Evolutionary conservation across 2,888 invertebrate genomes (phyloP).

Genomic region (Charanyca ferruginea): DNA sequence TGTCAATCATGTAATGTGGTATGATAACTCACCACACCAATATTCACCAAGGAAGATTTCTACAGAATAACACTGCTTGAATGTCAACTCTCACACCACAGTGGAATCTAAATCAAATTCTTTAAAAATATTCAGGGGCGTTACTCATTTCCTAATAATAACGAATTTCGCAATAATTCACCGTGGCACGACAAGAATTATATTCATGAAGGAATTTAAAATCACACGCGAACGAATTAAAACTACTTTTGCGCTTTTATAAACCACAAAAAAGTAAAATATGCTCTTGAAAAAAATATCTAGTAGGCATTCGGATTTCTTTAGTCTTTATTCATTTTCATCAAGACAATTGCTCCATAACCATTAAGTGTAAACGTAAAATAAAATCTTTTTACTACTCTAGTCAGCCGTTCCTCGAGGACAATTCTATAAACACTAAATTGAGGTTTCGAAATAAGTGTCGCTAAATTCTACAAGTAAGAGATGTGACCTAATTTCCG

Average conservation of each 20-base stretch:
- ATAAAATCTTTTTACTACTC: slow-evolving; percentile 44
- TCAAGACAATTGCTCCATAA: slow-evolving; percentile 13
- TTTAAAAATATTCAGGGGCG: slow-evolving; percentile 12
- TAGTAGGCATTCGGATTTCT: background rate
- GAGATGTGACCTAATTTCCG: slow-evolving; percentile 59
- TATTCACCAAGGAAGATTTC: background rate
- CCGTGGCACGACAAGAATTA: slow-evolving; percentile 24
- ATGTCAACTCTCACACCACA: background rate
- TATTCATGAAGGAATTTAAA: slow-evolving; percentile 47
- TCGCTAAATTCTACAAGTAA: slow-evolving; percentile 40
- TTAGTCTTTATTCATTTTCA: slow-evolving; percentile 15
- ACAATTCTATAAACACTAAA: slow-evolving; percentile 58
- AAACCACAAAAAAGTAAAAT: background rate
- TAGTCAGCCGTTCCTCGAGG: slow-evolving; percentile 35
- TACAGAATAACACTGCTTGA: background rate
- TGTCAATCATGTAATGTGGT: too few relatives aligned
- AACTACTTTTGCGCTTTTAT: background rate
- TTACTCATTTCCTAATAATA: slow-evolving; percentile 31
- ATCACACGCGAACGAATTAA: slow-evolving; percentile 43
- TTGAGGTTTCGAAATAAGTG: slow-evolving; percentile 51
- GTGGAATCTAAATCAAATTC: slow-evolving; percentile 30
- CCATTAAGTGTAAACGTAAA: slow-evolving; percentile 34
- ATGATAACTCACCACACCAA: too few relatives aligned
- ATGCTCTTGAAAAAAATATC: background rate
- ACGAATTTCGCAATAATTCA: slow-evolving; percentile 44